phyloP scores from a whole-genome alignment of 92 coral and sea anemone genomes.

The Metridium senile region DNA sequence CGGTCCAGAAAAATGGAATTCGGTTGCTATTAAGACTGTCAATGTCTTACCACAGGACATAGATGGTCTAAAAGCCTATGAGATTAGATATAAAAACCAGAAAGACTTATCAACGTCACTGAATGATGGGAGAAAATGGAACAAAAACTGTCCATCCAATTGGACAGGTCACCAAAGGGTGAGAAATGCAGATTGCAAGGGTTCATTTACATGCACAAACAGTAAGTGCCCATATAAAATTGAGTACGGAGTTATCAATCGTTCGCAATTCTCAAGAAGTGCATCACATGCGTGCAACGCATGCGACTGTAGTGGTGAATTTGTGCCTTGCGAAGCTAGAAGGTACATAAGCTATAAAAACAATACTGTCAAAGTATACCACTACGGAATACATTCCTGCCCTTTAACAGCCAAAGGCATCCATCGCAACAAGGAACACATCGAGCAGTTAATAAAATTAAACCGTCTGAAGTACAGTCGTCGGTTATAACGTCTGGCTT shows the following conservation, averaged over 20 bases:
- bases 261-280: constrained; percentile 47
- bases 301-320: constrained; percentile 21
- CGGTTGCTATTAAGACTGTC: constrained; percentile 21
- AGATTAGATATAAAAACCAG: background rate
- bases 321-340: constrained; percentile 53
- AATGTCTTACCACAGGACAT: constrained; percentile 32
- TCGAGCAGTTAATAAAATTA: background rate
- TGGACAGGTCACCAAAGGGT: constrained; percentile 43
- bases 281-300: constrained; percentile 12
- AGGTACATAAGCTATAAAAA: constrained; percentile 39
- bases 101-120: constrained; percentile 2
- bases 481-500: constrained; percentile 32
- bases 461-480: constrained; percentile 44
- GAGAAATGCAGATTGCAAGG: constrained; percentile 43
- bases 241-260: constrained; percentile 54
- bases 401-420: too few relatives aligned
- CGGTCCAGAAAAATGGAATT: constrained; percentile 27
- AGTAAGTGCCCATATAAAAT: constrained; percentile 26
- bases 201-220: constrained; percentile 25
- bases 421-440: too few relatives aligned
- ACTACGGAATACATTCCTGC: constrained; percentile 40
- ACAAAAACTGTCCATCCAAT: constrained; percentile 42
- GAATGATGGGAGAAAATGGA: constrained; percentile 47
- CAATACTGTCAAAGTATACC: constrained; percentile 31
- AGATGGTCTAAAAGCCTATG: constrained; percentile 23